Percentiles rank a stretch among this genome's conserved stretches.
These are phyloP conservation scores for Mormyrus iriodes DNA, from an alignment of 2,113 vertebrate genomes.

Conservation along the genomic window DNA sequence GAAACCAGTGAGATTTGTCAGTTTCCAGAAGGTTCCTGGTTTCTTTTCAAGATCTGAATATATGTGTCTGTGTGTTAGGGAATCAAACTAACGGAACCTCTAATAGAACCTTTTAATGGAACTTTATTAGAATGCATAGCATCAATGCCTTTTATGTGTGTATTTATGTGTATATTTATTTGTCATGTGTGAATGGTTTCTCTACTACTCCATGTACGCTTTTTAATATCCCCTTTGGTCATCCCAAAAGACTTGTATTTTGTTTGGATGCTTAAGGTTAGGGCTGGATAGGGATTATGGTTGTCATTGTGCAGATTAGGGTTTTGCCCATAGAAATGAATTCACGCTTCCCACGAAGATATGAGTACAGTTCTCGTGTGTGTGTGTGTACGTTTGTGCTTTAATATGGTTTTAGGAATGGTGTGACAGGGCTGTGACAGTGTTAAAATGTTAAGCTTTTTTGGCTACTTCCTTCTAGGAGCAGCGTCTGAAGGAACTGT, in stretches of 20 bases:
- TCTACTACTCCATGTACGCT: too few relatives aligned
- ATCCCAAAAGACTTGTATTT: background rate
- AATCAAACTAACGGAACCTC: too few relatives aligned
- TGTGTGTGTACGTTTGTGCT: background rate
- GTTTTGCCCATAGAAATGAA: background rate
- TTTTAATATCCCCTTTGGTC: too few relatives aligned
- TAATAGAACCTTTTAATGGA: too few relatives aligned
- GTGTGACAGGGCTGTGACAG: background rate
- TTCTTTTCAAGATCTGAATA: background rate
- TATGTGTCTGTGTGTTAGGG: background rate
- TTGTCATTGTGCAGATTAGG: background rate
- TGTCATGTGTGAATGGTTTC: background rate
- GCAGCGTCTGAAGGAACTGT: slow-evolving; percentile 86
- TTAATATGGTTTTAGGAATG: background rate
- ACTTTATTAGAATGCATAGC: too few relatives aligned
- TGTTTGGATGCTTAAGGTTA: background rate
- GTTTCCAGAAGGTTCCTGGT: background rate
- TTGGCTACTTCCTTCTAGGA: slow-evolving; percentile 58
- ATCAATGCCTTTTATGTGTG: too few relatives aligned
- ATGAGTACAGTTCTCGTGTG: background rate
- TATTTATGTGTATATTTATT: background rate
- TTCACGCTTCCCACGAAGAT: background rate
- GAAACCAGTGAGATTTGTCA: background rate
- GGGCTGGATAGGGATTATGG: background rate
- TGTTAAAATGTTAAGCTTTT: background rate